These are phyloP conservation scores for Phyllostomus hastatus DNA, from an alignment of 2,113 vertebrate species.

Conservation along the genomic window DNA sequence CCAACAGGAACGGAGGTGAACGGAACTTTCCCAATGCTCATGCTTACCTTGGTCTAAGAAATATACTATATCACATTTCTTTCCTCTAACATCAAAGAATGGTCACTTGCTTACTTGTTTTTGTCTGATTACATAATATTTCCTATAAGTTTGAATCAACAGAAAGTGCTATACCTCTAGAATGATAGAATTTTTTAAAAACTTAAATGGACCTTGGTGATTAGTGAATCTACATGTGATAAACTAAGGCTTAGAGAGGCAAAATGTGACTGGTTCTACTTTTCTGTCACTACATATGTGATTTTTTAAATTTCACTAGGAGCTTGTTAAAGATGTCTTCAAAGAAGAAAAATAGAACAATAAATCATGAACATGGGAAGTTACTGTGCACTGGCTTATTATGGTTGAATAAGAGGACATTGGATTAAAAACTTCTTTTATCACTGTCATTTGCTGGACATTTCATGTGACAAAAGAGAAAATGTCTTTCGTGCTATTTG, in stretches of 20 bases:
- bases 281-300: neutral
- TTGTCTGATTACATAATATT: neutral
- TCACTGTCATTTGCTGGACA: neutral
- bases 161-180: neutral
- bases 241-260: neutral
- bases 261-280: neutral
- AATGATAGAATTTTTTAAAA: neutral
- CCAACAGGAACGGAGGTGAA: neutral
- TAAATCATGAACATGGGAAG: neutral
- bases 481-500: neutral
- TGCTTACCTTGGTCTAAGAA: neutral
- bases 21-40: neutral
- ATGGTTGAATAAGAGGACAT: neutral
- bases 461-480: constrained; percentile 32
- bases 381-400: constrained; percentile 18
- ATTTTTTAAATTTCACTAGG: neutral
- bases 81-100: neutral
- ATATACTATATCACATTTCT: neutral
- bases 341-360: constrained; percentile 12
- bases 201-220: neutral
- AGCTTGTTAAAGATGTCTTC: neutral
- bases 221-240: neutral
- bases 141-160: neutral
- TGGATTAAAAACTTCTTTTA: constrained; percentile 26
- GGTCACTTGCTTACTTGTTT: neutral